Conservation (phyloP, 1,140 invertebrate genomes). For the Rhysida immarginata region DNA sequence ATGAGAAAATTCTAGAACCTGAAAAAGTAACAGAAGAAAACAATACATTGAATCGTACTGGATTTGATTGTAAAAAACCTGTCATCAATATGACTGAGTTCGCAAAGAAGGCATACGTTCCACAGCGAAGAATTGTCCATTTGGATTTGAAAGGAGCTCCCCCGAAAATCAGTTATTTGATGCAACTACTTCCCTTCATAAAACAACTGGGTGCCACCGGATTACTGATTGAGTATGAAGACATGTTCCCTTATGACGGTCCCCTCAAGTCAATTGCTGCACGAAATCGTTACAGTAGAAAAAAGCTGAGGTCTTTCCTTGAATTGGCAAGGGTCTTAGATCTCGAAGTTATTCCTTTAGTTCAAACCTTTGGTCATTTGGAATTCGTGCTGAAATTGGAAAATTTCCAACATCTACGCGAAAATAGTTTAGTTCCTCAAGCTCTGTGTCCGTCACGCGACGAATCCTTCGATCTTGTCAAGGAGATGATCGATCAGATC, state of each 20-base stretch:
- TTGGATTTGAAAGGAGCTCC: constrained; percentile 60
- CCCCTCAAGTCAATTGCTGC: constrained; percentile 39
- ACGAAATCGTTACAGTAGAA: constrained; percentile 31
- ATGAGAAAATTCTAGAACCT: too few relatives aligned
- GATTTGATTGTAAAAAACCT: too few relatives aligned
- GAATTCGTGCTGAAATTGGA: constrained; percentile 41
- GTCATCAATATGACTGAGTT: too few relatives aligned
- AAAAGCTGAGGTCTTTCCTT: constrained; percentile 29
- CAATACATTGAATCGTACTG: too few relatives aligned
- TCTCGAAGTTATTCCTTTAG: constrained; percentile 37
- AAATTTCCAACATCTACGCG: constrained; percentile 35
- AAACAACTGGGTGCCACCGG: constrained; percentile 44
- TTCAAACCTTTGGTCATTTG: constrained; percentile 43
- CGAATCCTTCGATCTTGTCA: constrained; percentile 33
- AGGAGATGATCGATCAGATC: constrained; percentile 46
- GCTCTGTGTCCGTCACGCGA: constrained; percentile 35
- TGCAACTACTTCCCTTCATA: constrained; percentile 54
- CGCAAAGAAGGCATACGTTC: too few relatives aligned
- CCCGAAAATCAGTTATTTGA: constrained; percentile 47
- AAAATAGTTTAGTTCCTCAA: constrained; percentile 36
- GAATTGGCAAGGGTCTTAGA: constrained; percentile 29
- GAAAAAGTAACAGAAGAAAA: too few relatives aligned
- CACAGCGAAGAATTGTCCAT: too few relatives aligned
- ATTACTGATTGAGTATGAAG: constrained; percentile 38
- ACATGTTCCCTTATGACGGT: constrained; percentile 37